Base-by-base conservation (phyloP, 1,140 invertebrate genomes). In the Scylla paramamosain region DNA sequence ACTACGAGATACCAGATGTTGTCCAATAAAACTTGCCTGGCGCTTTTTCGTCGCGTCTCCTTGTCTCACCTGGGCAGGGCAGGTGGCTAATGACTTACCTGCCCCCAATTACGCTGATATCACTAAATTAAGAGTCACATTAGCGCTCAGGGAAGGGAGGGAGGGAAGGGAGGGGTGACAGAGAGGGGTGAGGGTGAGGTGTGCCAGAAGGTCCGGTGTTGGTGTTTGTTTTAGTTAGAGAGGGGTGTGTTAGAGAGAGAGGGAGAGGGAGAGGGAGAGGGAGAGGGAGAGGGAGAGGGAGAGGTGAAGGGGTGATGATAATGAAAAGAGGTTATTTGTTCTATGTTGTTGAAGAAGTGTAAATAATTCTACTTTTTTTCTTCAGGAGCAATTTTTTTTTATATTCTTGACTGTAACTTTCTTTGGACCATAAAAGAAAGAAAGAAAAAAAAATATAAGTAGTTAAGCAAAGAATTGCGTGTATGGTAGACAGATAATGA, bases 81-180 rank as follows among this genome's bases (percentile, higher is more conserved):
- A 77, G 67, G 67, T 77, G 67, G 67, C 67, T 77, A 77, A 77
- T 77, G 67, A 77, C 67, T 20, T 77, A 77, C 67, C 67, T 77
- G 67, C 10, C 25, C 25, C 0, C 67, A 77, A 77, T 77, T 77
- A 77, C 67, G 20, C 25, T 77, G 67, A 77, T 77, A 77, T 77
- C 67, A 77, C 67, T 77, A 77, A 77, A 77, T 77, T 77, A 77
- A 77, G 67, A 77, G 67, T 77, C 67, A 77, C 67, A 77, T 77
- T 77, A 77, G 67, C 67, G 67, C 67, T 77, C 6, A 77, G n/a
- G 67, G 25, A 77, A 20, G 67, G n/a, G 25, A n/a, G n/a, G 67
- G 67, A 77, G 20, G 25, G n/a, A 20, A 77, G 67, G 8, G 20
- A 20, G 25, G n/a, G 67, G 67, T 25, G 67, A n/a, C 6, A 20